Base-by-base conservation (phyloP, 2,888 invertebrate species). In the Thalpophila matura region DNA sequence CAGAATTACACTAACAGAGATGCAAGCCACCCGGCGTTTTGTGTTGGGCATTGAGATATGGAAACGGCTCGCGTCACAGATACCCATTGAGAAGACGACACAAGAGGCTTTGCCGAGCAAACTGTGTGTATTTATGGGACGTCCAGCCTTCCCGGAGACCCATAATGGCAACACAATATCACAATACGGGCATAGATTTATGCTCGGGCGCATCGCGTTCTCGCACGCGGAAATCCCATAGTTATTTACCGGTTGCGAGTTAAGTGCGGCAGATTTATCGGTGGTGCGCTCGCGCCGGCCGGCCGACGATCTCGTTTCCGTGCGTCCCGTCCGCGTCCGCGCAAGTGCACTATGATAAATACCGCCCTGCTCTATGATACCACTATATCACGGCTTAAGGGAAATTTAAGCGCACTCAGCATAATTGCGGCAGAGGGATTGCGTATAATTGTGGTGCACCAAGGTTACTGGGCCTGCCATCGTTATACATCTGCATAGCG, bases 261-360 rank as follows among this genome's bases (percentile, higher is more conserved):
- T 94, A 94, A 94, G 93, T 93, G 94, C 94, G 90, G 92, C 92
- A 93, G 94, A 95, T 95, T 95, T 95, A 95, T 95, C 93, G 93
- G 88, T 82, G 75, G 82, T 83, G 88, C 84, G 88, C 88, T 84
- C 81, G 89, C 87, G 86, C 81, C 74, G 77, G 81, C 84, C 84
- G 83, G 82, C 83, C 86, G 91, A 91, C 92, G 93, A 91, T 94
- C 95, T 93, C 87, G 90, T 94, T 93, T 91, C 91, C 88, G 83
- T 86, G 86, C 89, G 87, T 89, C 87, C 84, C 83, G 80, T 82
- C 88, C 75, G 76, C 82, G 79, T 81, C 79, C 76, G 79, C 81
- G 74, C 88, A 82, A 83, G 79, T 79, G 81, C 81, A 73, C 81
- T 84, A 83, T 88, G 88, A 89, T 89, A 88, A 87, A 89, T 83